Base-by-base conservation (phyloP, 2,797 vertebrate species). In the Platalea minor region DNA sequence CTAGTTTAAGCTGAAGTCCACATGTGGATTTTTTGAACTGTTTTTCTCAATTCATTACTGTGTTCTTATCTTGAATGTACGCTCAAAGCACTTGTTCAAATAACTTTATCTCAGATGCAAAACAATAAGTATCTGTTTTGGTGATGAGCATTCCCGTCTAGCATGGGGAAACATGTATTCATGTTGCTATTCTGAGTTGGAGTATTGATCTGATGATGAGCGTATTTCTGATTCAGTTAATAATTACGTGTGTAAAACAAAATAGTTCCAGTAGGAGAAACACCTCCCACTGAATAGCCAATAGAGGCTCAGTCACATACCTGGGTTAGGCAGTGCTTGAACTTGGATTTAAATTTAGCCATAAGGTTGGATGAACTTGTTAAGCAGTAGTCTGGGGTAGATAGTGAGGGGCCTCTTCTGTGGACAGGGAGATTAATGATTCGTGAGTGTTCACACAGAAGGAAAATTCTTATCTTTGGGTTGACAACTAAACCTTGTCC, bases 181-280 rank as follows among this genome's bases (percentile, higher is more conserved):
- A 1, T 37, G 23, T 73, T 90, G 23, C 43, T 83, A 0, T 65
- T 93, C 41, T 63, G 24, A 50, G 45, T 21, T 89, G 41, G 25
- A 81, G 37, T 57, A 63, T 70, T 75, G 59, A 68, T 86, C 76
- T 78, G 45, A 45, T 83, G 21, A 31, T 65, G 67, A 65, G 6
- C 25, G 14, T 75, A 17, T 78, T 93, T 89, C 61, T 63, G 39
- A 56, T 70, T 78, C 21, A 13, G 67, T 95, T 94, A 93, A 79
- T 79, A 51, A 77, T 74, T 80, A 68, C 25, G 17, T 23, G 8
- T 35, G 23, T 88, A 50, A 78, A 90, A 78, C 9, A 50, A 45
- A 86, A 45, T 23, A 46, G 45, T 93, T 95, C 13, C 50, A 53
- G 31, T 46, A 61, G 50, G 33, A 86, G 50, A 72, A 91, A 57